Base-by-base conservation (phyloP, 2,888 invertebrate genomes). In the Drosophila kuntzei region DNA sequence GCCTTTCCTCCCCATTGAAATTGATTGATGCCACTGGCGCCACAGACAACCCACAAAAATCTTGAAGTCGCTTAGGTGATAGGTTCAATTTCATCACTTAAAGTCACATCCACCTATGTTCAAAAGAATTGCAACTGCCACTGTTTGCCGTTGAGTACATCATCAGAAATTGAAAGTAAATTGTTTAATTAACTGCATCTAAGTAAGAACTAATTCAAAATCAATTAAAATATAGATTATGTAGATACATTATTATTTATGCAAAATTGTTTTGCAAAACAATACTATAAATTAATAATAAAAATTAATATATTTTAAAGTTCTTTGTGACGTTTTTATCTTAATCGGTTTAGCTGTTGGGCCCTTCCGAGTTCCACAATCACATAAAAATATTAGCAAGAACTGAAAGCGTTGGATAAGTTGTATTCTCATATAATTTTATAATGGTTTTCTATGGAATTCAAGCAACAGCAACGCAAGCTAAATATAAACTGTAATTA, bases 11-110 rank as follows among this genome's bases (percentile, higher is more conserved):
- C 36, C 20, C 16, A 39, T 47, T 47, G 50, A 63, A 66, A 63
- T 76, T 76, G 80, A 76, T 76, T 76, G 62, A 76, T 76, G 76
- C 65, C 62, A 49, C 34, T 29, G 57, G 53, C 53, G 44, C 32
- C 55, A 34, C 43, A 47, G 63, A 43, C 58, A 51, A 51, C 47
- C 51, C 76, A 49, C 70, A 63, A 37, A 60, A 55, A 69, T 54
- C 29, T 49, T 27, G 44, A 41, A 50, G 44, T 57, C 57, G 37
- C 55, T 55, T 36, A 12, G 14, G 18, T 29, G 39, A 44, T 39
- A 37, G 49, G 36, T 61, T 65, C 22, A 61, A 61, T 50, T 60
- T 64, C 32, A 47, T 44, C 39, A 60, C 41, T 50, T 54, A n/a
- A 37, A 71, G 36, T 25, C 43, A 27, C 12, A 32, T 12, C n/a